Percentiles rank a stretch among this genome's conserved stretches.
Conservation (phyloP, 2,888 invertebrate species). For the Apotomis turbidana region DNA sequence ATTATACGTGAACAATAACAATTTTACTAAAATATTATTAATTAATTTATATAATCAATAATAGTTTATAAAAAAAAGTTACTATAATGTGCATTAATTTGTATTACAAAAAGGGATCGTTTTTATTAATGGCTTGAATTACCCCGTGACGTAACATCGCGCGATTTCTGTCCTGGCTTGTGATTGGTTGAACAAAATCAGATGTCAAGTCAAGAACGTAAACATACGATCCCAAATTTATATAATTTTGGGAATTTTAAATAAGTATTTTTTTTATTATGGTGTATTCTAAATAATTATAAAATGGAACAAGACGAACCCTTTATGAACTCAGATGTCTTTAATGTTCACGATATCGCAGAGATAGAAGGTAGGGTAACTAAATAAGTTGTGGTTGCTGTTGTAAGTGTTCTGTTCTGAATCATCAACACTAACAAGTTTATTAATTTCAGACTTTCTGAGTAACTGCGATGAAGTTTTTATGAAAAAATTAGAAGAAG, state of each 20-base stretch:
- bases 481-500: slow-evolving; percentile 80
- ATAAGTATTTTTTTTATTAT: slow-evolving; percentile 24
- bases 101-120: background rate
- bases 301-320: slow-evolving; percentile 72
- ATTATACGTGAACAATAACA: too few relatives aligned
- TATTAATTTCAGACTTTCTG: slow-evolving; percentile 83
- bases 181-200: slow-evolving; percentile 82
- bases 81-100: background rate
- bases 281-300: slow-evolving; percentile 23
- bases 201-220: slow-evolving; percentile 62
- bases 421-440: slow-evolving; percentile 37
- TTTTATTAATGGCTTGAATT: slow-evolving; percentile 14
- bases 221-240: slow-evolving; percentile 57
- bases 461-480: slow-evolving; percentile 87
- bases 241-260: slow-evolving; percentile 40
- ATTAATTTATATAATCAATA: too few relatives aligned
- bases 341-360: slow-evolving; percentile 86
- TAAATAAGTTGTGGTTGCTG: slow-evolving; percentile 2
- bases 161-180: slow-evolving; percentile 75
- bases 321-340: slow-evolving; percentile 81
- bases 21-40: too few relatives aligned
- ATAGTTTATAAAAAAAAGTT: too few relatives aligned
- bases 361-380: slow-evolving; percentile 87
- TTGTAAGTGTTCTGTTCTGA: background rate
- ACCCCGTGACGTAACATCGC: slow-evolving; percentile 82